Base-by-base conservation (phyloP, 2,888 invertebrate genomes). In the Andrena bucephala region DNA sequence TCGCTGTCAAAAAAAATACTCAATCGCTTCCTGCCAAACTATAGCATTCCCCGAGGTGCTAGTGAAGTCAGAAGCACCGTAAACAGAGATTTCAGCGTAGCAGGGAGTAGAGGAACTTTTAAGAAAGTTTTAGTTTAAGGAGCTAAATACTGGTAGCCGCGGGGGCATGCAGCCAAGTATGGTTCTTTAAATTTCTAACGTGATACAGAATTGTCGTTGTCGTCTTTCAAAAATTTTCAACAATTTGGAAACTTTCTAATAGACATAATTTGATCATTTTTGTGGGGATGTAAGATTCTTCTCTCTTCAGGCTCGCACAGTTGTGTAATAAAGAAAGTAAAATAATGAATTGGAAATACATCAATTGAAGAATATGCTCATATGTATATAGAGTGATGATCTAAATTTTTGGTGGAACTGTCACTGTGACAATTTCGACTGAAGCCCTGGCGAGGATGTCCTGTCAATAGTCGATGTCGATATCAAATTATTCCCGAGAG, bases 401-500 rank as follows among this genome's bases (percentile, higher is more conserved):
- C 2, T 16, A 48, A 42, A 65, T 65, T 48, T 42, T 42, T 48
- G 10, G 6, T 27, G 1, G 16, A 10, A 29, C 48, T 13, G 7
- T n/a, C 65, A 2, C 24, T 27, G 48, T 50, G n/a, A 16, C 2
- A n/a, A 65, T 52, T 65, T 36, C n/a, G 29, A 27, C 31, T 70
- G 59, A 65, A 42, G 33, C 29, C 10, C 57, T 10, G 42, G 29
- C 29, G 24, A 70, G 59, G 76, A 29, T 36, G 27, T 57, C 63
- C 42, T 65, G 74, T 74, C 62, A 52, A 67, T 78, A 68, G 29
- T 65, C 29, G 33, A 72, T 29, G 72, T 72, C 50, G 57, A 68
- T 78, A 65, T 79, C 70, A 52, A 76, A 76, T 69, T 76, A 70
- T 50, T 75, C 79, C 69, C 69, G 24, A 50, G 79, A 79, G 69